These are phyloP conservation scores for Dicycla oo DNA, from an alignment of 2,888 invertebrate species.

Conservation along the genomic window DNA sequence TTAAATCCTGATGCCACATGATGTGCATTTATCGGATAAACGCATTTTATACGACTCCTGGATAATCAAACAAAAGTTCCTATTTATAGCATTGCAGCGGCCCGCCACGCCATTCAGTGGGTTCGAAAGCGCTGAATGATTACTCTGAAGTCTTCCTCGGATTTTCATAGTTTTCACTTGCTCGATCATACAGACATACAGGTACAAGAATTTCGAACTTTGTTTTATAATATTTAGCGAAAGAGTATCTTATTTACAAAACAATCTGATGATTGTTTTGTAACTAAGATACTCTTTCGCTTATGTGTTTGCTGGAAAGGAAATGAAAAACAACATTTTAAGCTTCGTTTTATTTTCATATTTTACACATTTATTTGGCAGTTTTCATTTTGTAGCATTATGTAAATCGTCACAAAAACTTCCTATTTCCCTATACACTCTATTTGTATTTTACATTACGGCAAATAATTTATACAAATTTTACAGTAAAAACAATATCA, in stretches of 20 bases:
- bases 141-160: slow-evolving; percentile 29
- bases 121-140: slow-evolving; percentile 38
- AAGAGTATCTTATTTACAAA: too few relatives aligned
- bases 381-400: slow-evolving; percentile 78
- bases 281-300: background rate
- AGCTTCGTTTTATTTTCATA: slow-evolving; percentile 82
- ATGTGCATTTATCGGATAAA: slow-evolving; percentile 10
- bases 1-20: background rate
- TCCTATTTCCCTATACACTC: slow-evolving; percentile 67
- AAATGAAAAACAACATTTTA: slow-evolving; percentile 61
- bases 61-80: slow-evolving; percentile 26
- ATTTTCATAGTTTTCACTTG: slow-evolving; percentile 52
- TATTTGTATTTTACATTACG: slow-evolving; percentile 61
- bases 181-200: slow-evolving; percentile 37
- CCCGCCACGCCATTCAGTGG: slow-evolving; percentile 23
- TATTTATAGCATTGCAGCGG: slow-evolving; percentile 31
- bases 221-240: slow-evolving; percentile 24
- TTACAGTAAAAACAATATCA: slow-evolving; percentile 37
- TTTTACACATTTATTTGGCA: slow-evolving; percentile 86
- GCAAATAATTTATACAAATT: slow-evolving; percentile 54
- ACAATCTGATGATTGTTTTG: slow-evolving; percentile 44
- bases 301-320: background rate
- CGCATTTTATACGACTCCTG: slow-evolving; percentile 6
- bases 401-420: slow-evolving; percentile 74
- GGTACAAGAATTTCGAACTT: slow-evolving; percentile 49